phyloP scores from a whole-genome alignment of 2,113 vertebrate species.

The Coregonus clupeaformis region DNA sequence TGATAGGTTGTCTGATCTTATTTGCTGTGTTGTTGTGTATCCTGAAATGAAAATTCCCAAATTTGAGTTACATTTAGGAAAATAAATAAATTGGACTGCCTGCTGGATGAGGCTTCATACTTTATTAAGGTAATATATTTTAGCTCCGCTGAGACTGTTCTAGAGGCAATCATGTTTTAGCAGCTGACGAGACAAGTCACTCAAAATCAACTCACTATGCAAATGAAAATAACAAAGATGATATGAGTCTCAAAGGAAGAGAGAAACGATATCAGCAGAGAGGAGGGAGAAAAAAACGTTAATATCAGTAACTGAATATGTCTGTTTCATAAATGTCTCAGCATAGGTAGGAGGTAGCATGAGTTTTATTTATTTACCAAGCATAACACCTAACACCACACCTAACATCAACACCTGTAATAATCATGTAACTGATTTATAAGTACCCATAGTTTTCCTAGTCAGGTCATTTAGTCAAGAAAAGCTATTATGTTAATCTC shows the following conservation, averaged over 20 bases:
- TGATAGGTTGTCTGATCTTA: conserved; percentile 57
- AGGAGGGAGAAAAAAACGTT: not conserved
- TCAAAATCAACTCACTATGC: conserved; percentile 34
- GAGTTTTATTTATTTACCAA: no score
- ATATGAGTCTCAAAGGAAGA: not conserved
- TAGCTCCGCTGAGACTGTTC: conserved; percentile 40
- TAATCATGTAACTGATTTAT: no score
- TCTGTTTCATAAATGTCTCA: no score
- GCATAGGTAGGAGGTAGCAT: no score
- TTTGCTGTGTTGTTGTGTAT: conserved; percentile 59
- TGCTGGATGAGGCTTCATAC: conserved; percentile 55
- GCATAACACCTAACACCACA: no score
- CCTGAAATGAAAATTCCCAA: conserved; percentile 43
- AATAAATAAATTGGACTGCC: conserved; percentile 61
- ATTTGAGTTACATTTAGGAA: conserved; percentile 53
- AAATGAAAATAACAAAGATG: conserved; percentile 16
- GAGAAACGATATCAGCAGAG: not conserved
- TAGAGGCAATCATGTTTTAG: conserved; percentile 40
- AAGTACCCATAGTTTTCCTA: no score
- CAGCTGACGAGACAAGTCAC: conserved; percentile 43
- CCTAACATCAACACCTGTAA: no score
- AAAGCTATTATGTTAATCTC: no score
- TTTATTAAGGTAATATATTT: conserved; percentile 60
- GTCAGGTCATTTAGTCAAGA: no score
- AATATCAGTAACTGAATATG: no score